Evolutionary conservation across 2,113 vertebrate genomes (phyloP), one percentile per base, ranked within the genome.

Genomic region (Bubo scandiacus): DNA sequence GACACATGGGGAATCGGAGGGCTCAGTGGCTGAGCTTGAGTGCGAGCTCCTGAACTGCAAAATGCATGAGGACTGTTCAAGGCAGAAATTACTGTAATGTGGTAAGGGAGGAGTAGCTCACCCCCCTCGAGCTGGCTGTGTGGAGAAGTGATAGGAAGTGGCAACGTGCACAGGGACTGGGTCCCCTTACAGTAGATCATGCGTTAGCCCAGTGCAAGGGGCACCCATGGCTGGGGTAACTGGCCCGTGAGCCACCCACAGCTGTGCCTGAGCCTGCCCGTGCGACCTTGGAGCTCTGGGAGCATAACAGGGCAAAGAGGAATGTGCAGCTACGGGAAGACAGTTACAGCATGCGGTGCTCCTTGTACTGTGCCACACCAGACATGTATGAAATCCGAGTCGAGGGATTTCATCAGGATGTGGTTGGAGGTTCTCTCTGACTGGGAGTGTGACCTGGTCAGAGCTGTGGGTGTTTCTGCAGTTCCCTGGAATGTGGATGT

Each of bases 1-100:
- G n/a, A 45, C 3, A 9, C 0, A 0, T 29, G 40, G 45, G 45
- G 22, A 58, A 9, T 32, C 2, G 0, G 38, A 59, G 54, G 8
- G 14, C 19, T 67, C 36, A 4, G 63, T 29, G 52, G 7, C 40
- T 68, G 54, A 72, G 54, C 22, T n/a, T 55, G 20, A 68, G 26
- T 34, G 34, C 11, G 36, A 72, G 20, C 11, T 29, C 32, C 29
- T 59, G 65, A 65, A 67, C 45, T 0, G 1, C 32, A n/a, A 55
- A 83, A 65, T 1, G 4, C 15, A 11, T 6, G 32, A 77, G 54
- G 22, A 14, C 21, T 70, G 36, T 54, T 30, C 38, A 42, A 86
- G 67, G 36, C 42, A 84, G 52, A 65, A 67, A 47, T 18, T 18
- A 27, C 4, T 18, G 21, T 12, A 9, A 42, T 9, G 21, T 52